Evolutionary conservation across 2,888 invertebrate species (phyloP).

Genomic region (Cyclophora punctaria): DNA sequence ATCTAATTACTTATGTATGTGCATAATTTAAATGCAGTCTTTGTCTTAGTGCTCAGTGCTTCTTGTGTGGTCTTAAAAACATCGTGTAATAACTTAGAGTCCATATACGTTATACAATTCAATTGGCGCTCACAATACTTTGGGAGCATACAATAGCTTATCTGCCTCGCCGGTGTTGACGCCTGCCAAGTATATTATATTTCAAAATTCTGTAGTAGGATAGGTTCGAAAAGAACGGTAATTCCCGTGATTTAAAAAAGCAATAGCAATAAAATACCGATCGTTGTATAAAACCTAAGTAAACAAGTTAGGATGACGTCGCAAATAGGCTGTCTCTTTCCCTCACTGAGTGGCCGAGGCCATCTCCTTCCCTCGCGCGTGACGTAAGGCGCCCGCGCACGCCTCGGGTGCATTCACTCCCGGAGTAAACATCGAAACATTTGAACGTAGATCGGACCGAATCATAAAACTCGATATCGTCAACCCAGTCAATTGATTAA

Average conservation of each 20-base stretch:
- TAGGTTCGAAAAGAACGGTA: no score
- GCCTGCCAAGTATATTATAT: conserved; percentile 25
- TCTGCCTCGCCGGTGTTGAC: conserved; percentile 20
- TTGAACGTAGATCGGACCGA: conserved; percentile 26
- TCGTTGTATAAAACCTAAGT: conserved; percentile 16
- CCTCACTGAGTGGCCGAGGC: conserved; percentile 28
- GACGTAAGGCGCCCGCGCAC: conserved; percentile 45
- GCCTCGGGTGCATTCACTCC: conserved; percentile 59
- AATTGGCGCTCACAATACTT: conserved; percentile 32
- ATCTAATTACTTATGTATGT: no score
- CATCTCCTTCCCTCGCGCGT: conserved; percentile 36
- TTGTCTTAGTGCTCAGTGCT: no score
- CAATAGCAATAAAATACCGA: conserved; percentile 16
- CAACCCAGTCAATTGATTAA: no score
- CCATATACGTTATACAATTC: conserved; percentile 36
- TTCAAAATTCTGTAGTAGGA: no score
- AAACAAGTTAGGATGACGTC: conserved; percentile 14
- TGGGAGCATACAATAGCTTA: conserved; percentile 24
- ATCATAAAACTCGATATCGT: background rate
- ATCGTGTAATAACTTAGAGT: conserved; percentile 18
- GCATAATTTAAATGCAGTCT: no score
- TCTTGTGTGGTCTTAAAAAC: conserved; percentile 3
- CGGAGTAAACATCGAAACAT: conserved; percentile 51
- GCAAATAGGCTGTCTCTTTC: conserved; percentile 33
- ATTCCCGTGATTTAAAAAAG: background rate